Conservation (phyloP, 2,888 invertebrate species). For the Lochmaea capreae region DNA sequence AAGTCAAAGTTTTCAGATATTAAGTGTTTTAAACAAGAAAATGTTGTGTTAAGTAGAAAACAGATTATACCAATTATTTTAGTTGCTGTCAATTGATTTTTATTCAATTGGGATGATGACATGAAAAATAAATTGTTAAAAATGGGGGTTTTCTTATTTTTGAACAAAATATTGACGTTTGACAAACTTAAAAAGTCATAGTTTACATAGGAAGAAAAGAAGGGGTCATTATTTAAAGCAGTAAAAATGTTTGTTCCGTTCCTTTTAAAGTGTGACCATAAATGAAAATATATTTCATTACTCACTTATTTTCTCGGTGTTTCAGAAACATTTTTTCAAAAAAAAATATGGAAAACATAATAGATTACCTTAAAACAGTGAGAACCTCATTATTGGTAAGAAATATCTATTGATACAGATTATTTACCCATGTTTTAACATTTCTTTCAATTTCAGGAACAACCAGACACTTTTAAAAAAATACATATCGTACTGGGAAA, state of each 20-base stretch:
- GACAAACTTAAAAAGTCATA: no score
- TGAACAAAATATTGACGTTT: no score
- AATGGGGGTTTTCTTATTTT: no score
- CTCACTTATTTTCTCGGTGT: no score
- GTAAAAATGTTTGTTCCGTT: no score
- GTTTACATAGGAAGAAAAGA: no score
- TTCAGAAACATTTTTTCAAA: no score
- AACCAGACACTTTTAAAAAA: slow-evolving; percentile 25
- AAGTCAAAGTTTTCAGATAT: slow-evolving; percentile 64
- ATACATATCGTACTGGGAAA: slow-evolving; percentile 79
- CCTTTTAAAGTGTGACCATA: no score
- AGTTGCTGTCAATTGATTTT: slow-evolving; percentile 11
- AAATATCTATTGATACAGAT: background rate
- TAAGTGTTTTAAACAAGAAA: slow-evolving; percentile 70
- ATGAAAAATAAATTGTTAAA: background rate
- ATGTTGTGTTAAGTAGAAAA: slow-evolving; percentile 74
- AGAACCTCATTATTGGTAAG: background rate
- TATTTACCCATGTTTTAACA: no score
- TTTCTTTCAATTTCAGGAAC: background rate
- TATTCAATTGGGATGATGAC: background rate
- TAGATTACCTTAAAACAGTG: background rate
- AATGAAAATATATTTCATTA: no score
- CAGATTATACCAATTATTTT: slow-evolving; percentile 74
- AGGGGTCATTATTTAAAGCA: no score
- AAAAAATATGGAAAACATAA: background rate